These are phyloP conservation scores for Fregata magnificens DNA, from an alignment of 2,113 vertebrate genomes.

Conservation along the genomic window DNA sequence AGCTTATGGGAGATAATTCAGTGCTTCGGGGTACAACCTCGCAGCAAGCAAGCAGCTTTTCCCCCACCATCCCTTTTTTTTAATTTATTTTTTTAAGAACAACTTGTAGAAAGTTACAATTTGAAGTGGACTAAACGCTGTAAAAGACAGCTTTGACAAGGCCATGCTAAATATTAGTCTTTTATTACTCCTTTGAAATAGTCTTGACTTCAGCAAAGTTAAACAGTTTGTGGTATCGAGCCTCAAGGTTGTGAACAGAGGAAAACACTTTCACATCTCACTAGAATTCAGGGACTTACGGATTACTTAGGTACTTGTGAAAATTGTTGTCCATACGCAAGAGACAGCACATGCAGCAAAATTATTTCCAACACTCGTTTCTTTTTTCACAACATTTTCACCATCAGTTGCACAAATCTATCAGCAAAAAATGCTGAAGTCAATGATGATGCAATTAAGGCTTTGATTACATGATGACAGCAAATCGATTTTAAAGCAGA, in stretches of 20 bases:
- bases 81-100: background rate
- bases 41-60: background rate
- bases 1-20: background rate
- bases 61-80: background rate
- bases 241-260: background rate
- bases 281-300: background rate
- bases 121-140: background rate
- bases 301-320: background rate
- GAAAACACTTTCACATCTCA: background rate
- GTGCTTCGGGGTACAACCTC: background rate
- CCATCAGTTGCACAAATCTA: background rate
- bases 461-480: constrained; percentile 65
- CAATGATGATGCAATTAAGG: constrained; percentile 66
- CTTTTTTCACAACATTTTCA: constrained; percentile 17
- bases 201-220: background rate
- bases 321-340: background rate
- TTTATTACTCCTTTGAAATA: background rate
- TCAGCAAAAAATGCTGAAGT: constrained; percentile 47
- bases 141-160: background rate
- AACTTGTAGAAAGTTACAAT: background rate
- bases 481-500: constrained; percentile 65
- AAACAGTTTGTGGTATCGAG: background rate
- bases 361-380: background rate
- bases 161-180: background rate
- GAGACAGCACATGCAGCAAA: background rate